A percentile compares a stretch with the other conserved stretches of the same genome.
Conservation (phyloP, 2,113 vertebrate species). For the Suncus etruscus region DNA sequence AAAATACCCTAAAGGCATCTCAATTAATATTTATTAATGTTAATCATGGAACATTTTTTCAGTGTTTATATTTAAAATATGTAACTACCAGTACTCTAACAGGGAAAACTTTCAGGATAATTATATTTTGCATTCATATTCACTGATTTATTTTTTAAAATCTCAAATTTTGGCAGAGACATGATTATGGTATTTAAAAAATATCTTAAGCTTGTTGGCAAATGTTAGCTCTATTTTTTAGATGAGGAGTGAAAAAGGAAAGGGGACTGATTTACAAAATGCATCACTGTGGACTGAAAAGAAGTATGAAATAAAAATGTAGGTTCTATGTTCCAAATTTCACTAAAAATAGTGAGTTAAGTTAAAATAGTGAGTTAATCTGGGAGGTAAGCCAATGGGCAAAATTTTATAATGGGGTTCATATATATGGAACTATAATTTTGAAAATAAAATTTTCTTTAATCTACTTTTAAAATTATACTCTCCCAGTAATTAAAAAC, state of each 20-base stretch:
- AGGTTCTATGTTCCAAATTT: conserved; percentile 44
- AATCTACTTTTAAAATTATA: not conserved
- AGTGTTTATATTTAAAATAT: conserved; percentile 74
- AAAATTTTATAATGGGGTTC: conserved; percentile 7
- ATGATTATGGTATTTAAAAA: conserved; percentile 3
- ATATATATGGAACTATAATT: conserved; percentile 1
- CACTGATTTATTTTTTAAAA: conserved; percentile 65
- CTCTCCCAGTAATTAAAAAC: not conserved
- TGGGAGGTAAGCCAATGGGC: not conserved
- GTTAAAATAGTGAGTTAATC: not conserved
- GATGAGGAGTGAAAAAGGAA: conserved; percentile 20
- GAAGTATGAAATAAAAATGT: conserved; percentile 53
- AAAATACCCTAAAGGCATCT: conserved; percentile 58
- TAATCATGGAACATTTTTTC: conserved; percentile 72
- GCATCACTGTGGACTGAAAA: not conserved
- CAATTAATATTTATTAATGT: conserved; percentile 81
- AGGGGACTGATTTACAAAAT: not conserved
- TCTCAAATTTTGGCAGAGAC: conserved; percentile 66
- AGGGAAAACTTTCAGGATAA: conserved; percentile 70
- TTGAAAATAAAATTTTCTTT: conserved; percentile 54
- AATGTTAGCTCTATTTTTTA: conserved; percentile 51
- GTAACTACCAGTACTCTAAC: conserved; percentile 47
- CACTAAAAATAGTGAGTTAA: not conserved
- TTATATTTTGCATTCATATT: conserved; percentile 69
- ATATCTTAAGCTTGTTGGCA: conserved; percentile 37